Percentiles rank a stretch among this genome's conserved stretches.
Evolutionary conservation across 2,797 vertebrate genomes (phyloP).

Genomic region (Argyrosomus regius): DNA sequence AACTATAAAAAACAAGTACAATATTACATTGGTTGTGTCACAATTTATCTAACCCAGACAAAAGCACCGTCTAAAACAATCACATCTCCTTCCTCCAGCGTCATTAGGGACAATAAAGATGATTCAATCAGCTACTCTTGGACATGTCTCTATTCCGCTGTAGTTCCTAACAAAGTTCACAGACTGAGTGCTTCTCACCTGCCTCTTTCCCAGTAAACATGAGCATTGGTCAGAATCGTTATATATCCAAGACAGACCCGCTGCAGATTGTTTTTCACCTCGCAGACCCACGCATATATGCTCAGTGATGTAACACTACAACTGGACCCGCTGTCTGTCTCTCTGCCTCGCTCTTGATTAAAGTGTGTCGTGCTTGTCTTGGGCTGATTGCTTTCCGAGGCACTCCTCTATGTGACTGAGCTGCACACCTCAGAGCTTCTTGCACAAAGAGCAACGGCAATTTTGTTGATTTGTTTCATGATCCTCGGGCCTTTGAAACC

Average conservation of each 20-base stretch:
- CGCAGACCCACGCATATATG: background rate
- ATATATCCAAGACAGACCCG: background rate
- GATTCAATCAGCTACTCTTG: slow-evolving; percentile 5
- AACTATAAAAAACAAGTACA: background rate
- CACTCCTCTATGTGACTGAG: slow-evolving; percentile 17
- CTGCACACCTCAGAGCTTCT: slow-evolving; percentile 16
- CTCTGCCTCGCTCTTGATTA: slow-evolving; percentile 51
- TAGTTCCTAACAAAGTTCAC: background rate
- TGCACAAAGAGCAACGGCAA: slow-evolving; percentile 27
- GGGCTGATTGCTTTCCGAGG: slow-evolving; percentile 52
- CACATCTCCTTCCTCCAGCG: background rate
- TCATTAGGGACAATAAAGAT: slow-evolving; percentile 23
- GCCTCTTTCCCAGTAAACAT: background rate
- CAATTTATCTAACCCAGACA: background rate
- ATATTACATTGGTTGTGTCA: background rate
- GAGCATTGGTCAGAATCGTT: background rate
- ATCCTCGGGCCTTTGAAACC: slow-evolving; percentile 44
- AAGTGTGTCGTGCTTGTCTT: slow-evolving; percentile 39
- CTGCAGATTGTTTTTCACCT: slow-evolving; percentile 30
- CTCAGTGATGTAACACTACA: background rate
- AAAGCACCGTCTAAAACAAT: background rate
- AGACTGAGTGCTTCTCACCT: background rate
- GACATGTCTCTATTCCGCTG: slow-evolving; percentile 7
- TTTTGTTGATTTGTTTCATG: slow-evolving; percentile 55
- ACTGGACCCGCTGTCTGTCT: slow-evolving; percentile 28